These are phyloP conservation scores for Amia ocellicauda DNA, from an alignment of 2,113 vertebrate species.

Conservation along the genomic window DNA sequence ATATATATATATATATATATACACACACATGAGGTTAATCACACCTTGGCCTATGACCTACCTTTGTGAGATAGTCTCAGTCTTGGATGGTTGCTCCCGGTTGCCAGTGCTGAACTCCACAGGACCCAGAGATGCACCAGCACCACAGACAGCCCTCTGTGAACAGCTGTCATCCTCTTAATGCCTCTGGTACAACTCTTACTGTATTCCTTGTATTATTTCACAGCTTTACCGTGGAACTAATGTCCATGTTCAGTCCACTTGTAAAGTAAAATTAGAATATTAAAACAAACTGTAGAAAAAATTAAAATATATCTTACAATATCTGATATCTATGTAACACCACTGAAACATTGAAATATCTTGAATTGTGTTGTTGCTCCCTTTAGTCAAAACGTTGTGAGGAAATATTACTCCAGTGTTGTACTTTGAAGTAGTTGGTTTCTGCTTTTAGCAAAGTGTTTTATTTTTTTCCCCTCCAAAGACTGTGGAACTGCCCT, in stretches of 20 bases:
- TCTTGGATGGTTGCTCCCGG: constrained; percentile 64
- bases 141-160: constrained; percentile 46
- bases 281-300: too few relatives aligned
- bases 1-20: too few relatives aligned
- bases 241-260: too few relatives aligned
- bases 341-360: too few relatives aligned
- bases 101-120: constrained; percentile 40
- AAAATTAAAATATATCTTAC: too few relatives aligned
- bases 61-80: constrained; percentile 79
- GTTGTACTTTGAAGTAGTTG: not conserved
- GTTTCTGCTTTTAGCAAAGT: constrained; percentile 25
- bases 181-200: not conserved
- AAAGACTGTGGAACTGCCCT: constrained; percentile 35
- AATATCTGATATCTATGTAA: too few relatives aligned
- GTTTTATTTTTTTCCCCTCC: constrained; percentile 18
- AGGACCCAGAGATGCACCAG: constrained; percentile 45
- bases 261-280: too few relatives aligned
- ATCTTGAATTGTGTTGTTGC: too few relatives aligned
- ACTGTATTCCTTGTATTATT: not conserved
- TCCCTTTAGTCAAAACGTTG: too few relatives aligned
- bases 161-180: constrained; percentile 52
- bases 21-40: too few relatives aligned
- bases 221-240: too few relatives aligned
- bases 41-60: constrained; percentile 54
- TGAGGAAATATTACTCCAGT: too few relatives aligned